These are phyloP conservation scores for Peromyscus melanophrys DNA, from an alignment of 2,797 vertebrate species.

Conservation along the genomic window DNA sequence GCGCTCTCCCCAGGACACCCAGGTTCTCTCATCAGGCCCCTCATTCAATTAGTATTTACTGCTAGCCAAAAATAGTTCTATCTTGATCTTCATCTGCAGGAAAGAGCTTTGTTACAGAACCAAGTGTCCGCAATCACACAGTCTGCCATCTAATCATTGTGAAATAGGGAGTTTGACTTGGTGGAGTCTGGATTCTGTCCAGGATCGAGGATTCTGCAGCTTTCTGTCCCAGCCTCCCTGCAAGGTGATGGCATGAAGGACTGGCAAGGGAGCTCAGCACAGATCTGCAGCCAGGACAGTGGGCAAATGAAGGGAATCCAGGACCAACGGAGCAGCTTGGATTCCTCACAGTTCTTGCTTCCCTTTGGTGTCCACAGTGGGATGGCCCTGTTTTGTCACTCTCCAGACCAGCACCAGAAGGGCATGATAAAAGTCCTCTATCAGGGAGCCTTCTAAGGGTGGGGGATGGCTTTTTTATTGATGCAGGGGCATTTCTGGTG, in stretches of 20 bases:
- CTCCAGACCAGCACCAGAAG: neutral
- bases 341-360: neutral
- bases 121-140: rapidly evolving
- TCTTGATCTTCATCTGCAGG: neutral
- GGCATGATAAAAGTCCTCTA: neutral
- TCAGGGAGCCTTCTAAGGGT: rapidly evolving
- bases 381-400: rapidly evolving
- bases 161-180: rapidly evolving
- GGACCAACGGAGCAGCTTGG: neutral
- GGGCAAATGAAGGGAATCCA: rapidly evolving
- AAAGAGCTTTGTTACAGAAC: neutral
- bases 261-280: neutral
- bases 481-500: rapidly evolving
- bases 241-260: neutral
- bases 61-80: neutral
- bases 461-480: no score
- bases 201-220: neutral
- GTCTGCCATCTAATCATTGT: neutral
- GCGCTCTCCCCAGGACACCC: rapidly evolving
- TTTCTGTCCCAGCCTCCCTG: neutral
- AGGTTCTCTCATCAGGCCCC: neutral
- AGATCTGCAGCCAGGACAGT: rapidly evolving
- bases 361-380: rapidly evolving
- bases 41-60: neutral
- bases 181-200: neutral